phyloP scores from a whole-genome alignment of 2,888 invertebrate genomes.

The Ennomos fuscantarius region DNA sequence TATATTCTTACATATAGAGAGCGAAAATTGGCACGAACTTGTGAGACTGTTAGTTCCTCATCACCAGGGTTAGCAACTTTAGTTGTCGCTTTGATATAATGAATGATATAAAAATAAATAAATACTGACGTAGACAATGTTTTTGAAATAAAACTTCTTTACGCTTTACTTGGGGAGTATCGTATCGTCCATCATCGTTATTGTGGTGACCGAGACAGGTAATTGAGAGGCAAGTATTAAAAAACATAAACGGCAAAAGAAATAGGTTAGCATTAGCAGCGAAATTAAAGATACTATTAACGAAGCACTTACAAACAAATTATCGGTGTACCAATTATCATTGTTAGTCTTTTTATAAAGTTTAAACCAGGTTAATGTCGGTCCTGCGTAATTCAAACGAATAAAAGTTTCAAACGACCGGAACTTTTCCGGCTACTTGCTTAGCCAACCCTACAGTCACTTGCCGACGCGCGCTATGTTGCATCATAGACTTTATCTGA shows the following conservation, averaged over 20 bases:
- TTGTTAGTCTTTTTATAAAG: neutral
- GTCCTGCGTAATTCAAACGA: conserved; percentile 6
- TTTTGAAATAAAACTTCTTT: too few species aligned
- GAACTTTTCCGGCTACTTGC: conserved; percentile 21
- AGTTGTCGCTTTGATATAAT: conserved; percentile 1
- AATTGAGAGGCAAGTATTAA: too few species aligned
- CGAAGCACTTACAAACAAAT: too few species aligned
- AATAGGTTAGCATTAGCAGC: too few species aligned
- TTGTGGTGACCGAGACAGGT: too few species aligned
- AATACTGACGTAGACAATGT: too few species aligned
- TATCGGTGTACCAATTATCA: too few species aligned
- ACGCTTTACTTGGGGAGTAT: too few species aligned
- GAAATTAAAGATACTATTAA: too few species aligned
- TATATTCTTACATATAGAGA: conserved; percentile 1
- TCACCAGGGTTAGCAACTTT: conserved; percentile 17
- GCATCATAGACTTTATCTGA: conserved; percentile 58
- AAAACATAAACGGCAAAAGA: too few species aligned
- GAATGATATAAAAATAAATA: too few species aligned
- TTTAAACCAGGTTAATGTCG: conserved; percentile 13
- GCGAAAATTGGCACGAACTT: neutral
- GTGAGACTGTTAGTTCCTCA: conserved; percentile 14
- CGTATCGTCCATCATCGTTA: too few species aligned
- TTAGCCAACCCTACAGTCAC: conserved; percentile 20
- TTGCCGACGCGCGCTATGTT: conserved; percentile 39
- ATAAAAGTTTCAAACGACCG: conserved; percentile 7